Evolutionary conservation across 2,113 vertebrate species (phyloP).

Genomic region (Passer domesticus): DNA sequence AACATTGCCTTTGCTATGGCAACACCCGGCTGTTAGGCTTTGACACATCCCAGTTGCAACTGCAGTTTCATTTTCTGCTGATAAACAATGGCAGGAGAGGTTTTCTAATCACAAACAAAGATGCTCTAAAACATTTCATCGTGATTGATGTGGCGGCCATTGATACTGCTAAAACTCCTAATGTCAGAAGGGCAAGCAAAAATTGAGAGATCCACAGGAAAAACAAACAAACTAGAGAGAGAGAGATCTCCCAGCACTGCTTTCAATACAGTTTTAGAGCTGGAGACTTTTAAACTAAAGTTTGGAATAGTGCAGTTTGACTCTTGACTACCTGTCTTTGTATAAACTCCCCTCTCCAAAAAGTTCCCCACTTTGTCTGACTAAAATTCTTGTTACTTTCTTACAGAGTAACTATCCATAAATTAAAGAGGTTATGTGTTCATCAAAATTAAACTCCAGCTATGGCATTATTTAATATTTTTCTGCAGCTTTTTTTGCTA

Average conservation of each 20-base stretch:
- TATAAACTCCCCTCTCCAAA: not conserved
- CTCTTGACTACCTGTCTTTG: not conserved
- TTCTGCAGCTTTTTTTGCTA: not conserved
- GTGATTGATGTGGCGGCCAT: not conserved
- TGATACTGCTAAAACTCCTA: not conserved
- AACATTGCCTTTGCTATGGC: constrained; percentile 46
- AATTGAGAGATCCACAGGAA: not conserved
- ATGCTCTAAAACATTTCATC: not conserved
- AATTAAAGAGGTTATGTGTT: not conserved
- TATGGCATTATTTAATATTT: not conserved
- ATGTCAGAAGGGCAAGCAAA: not conserved
- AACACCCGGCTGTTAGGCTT: constrained; percentile 30
- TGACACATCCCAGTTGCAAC: constrained; percentile 12
- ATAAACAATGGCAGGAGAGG: constrained; percentile 40
- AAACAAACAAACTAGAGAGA: not conserved
- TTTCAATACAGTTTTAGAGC: not conserved
- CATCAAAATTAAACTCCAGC: not conserved
- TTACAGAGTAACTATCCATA: not conserved
- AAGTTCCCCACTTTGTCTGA: not conserved
- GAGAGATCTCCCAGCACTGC: not conserved
- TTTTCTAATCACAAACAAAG: constrained; percentile 19
- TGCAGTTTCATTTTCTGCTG: constrained; percentile 51
- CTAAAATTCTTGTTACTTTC: not conserved
- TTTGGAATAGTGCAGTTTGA: not conserved
- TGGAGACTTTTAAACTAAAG: not conserved